Percentiles rank a stretch among this genome's conserved stretches.
Conservation (phyloP, 92 coral and sea anemone genomes). For the Siderastrea siderea region DNA sequence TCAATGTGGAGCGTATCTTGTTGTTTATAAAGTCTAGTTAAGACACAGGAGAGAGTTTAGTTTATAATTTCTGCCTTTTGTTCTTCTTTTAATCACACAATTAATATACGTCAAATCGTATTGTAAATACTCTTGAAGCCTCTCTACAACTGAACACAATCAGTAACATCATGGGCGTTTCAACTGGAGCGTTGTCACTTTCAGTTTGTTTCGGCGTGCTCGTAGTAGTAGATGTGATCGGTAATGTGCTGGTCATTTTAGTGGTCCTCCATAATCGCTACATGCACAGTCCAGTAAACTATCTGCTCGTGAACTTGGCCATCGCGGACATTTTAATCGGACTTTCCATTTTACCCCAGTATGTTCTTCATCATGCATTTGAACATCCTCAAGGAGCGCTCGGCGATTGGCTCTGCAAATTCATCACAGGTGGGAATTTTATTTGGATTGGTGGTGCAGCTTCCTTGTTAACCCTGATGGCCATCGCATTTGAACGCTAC, state of each 20-base stretch:
- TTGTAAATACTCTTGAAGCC: no score
- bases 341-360: slow-evolving; percentile 16
- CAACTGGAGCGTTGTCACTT: neutral
- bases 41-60: no score
- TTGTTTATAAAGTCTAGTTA: no score
- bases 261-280: slow-evolving; percentile 31
- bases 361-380: slow-evolving; percentile 24
- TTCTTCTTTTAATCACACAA: no score
- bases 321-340: slow-evolving; percentile 50
- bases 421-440: slow-evolving; percentile 46
- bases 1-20: no score
- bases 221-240: slow-evolving; percentile 33
- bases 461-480: slow-evolving; percentile 22
- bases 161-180: neutral
- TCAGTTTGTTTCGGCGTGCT: slow-evolving; percentile 20
- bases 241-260: slow-evolving; percentile 36
- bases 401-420: slow-evolving; percentile 39
- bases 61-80: no score
- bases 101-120: no score
- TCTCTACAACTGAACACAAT: neutral
- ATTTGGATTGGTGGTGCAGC: slow-evolving; percentile 44
- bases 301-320: slow-evolving; percentile 53
- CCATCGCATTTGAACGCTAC: slow-evolving; percentile 58
- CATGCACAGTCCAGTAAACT: slow-evolving; percentile 55
- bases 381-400: slow-evolving; percentile 36